phyloP scores from a whole-genome alignment of 1,140 invertebrate genomes.

The Colletes latitarsis region DNA sequence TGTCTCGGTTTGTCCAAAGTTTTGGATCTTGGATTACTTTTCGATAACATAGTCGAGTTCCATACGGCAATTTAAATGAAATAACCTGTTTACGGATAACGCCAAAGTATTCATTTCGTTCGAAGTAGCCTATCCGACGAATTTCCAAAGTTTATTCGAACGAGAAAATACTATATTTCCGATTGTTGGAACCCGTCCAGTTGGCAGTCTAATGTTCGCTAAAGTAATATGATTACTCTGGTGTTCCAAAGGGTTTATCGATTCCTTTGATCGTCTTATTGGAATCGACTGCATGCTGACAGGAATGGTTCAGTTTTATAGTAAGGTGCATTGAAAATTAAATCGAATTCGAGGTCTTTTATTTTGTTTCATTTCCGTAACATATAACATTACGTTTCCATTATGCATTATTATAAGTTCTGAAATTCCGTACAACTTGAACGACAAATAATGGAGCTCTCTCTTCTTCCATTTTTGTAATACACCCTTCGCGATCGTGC shows the following conservation, averaged over 20 bases:
- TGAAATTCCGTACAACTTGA: too few species aligned
- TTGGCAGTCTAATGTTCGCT: constrained; percentile 14
- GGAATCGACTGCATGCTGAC: not conserved
- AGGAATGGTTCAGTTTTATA: not conserved
- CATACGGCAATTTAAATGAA: not conserved
- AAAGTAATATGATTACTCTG: not conserved
- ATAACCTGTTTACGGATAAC: not conserved
- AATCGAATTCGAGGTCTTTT: too few species aligned
- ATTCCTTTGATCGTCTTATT: not conserved
- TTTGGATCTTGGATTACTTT: not conserved
- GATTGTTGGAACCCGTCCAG: constrained; percentile 23
- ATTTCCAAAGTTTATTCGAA: not conserved
- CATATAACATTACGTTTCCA: too few species aligned
- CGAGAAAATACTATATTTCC: not conserved
- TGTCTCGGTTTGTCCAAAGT: too few species aligned
- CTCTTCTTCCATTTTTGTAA: constrained; percentile 3
- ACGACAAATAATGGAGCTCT: too few species aligned
- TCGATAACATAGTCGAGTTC: too few species aligned
- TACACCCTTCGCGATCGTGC: not conserved
- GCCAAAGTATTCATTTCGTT: not conserved
- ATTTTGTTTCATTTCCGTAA: too few species aligned
- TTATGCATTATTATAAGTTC: too few species aligned
- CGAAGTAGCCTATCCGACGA: not conserved
- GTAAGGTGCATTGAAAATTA: too few species aligned
- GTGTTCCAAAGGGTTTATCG: not conserved